Conservation (phyloP, 2,113 vertebrate genomes). For the Daubentonia madagascariensis region DNA sequence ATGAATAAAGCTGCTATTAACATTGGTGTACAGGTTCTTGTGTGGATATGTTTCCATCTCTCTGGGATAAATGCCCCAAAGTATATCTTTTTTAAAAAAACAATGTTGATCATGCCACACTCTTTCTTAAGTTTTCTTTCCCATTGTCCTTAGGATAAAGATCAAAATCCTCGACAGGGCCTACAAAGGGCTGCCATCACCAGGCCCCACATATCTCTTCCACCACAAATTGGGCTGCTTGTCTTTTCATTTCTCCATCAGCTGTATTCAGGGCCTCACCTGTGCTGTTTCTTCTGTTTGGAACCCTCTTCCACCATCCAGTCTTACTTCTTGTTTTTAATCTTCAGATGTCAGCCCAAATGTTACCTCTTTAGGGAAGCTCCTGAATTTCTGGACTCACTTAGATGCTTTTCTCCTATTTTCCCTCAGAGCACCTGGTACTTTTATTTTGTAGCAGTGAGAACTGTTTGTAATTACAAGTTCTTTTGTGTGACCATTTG, state of each 20-base stretch:
- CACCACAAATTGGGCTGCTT: background rate
- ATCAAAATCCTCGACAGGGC: background rate
- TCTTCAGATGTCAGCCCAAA: background rate
- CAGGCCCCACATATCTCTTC: background rate
- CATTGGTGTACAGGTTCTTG: background rate
- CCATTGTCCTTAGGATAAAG: background rate
- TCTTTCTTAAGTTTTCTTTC: background rate
- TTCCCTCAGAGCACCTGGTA: background rate
- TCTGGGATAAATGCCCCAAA: constrained; percentile 11
- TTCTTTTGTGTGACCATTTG: background rate
- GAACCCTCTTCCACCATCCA: background rate
- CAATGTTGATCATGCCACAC: background rate
- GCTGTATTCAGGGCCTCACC: background rate
- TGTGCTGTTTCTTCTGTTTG: background rate
- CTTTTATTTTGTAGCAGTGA: background rate
- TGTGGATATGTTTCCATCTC: background rate
- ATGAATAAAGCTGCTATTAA: constrained; percentile 2
- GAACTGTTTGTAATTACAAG: background rate
- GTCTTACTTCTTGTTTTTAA: background rate
- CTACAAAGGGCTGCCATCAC: background rate
- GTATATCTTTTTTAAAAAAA: background rate
- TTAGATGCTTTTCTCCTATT: background rate
- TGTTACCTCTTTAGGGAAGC: background rate
- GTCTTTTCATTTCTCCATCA: background rate
- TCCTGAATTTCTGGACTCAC: background rate